Conservation (phyloP, 1,140 invertebrate species). For the Ephestia elutella region DNA sequence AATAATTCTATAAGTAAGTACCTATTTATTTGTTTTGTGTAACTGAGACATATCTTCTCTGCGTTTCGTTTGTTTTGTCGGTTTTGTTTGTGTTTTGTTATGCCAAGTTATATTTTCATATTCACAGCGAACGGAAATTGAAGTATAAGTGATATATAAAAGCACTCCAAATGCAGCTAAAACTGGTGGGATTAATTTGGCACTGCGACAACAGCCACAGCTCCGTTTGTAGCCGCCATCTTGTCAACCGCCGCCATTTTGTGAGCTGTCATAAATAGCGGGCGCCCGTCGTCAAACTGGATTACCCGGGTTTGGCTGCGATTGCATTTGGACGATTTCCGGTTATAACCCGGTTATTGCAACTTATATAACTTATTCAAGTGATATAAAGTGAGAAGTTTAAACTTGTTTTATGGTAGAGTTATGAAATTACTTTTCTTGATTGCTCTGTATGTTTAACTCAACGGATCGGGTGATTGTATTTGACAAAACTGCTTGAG, state of each 20-base stretch:
- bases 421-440: too few relatives aligned
- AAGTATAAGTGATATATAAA: not conserved
- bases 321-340: not conserved
- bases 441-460: too few relatives aligned
- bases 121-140: not conserved
- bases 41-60: too few relatives aligned
- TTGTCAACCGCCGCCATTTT: constrained; percentile 1
- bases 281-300: not conserved
- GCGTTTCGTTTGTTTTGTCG: too few relatives aligned
- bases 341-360: not conserved
- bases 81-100: too few relatives aligned
- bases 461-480: not conserved
- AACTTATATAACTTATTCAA: not conserved
- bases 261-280: not conserved
- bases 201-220: not conserved
- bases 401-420: too few relatives aligned
- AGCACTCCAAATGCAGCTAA: not conserved
- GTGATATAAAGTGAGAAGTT: not conserved
- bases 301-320: not conserved
- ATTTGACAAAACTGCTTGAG: not conserved
- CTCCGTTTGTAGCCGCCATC: not conserved
- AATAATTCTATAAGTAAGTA: too few relatives aligned
- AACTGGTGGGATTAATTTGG: not conserved
- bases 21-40: too few relatives aligned
- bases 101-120: not conserved